Percentiles rank a stretch among this genome's conserved stretches.
Evolutionary conservation across 2,797 vertebrate species (phyloP).

Genomic region (Protonibea diacanthus): DNA sequence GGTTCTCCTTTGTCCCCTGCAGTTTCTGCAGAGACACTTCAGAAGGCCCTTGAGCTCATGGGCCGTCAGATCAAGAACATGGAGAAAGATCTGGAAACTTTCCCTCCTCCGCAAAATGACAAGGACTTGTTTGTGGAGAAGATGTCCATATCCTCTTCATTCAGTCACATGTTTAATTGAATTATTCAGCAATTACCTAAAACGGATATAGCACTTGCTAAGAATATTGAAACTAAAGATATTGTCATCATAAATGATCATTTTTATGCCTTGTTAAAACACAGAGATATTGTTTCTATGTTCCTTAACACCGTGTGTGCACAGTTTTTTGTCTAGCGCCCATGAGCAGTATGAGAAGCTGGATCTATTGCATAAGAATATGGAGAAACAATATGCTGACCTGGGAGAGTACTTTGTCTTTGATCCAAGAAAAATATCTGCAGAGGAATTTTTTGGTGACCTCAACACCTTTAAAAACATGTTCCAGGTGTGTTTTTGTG

Average conservation of each 20-base stretch:
- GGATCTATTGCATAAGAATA: slow-evolving; percentile 89
- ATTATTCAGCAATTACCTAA: neutral
- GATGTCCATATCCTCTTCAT: slow-evolving; percentile 89
- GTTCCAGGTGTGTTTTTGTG: slow-evolving; percentile 86
- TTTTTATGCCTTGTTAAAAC: neutral
- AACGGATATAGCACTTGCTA: neutral
- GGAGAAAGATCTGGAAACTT: slow-evolving; percentile 86
- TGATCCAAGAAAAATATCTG: slow-evolving; percentile 85
- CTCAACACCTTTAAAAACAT: slow-evolving; percentile 91
- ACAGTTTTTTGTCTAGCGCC: slow-evolving; percentile 88
- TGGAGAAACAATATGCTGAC: slow-evolving; percentile 88
- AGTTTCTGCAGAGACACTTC: slow-evolving; percentile 90
- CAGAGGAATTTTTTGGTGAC: slow-evolving; percentile 90
- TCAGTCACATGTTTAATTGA: slow-evolving; percentile 11
- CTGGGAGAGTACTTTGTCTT: slow-evolving; percentile 88
- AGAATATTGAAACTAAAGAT: neutral
- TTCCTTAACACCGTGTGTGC: slow-evolving; percentile 81
- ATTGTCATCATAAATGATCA: neutral
- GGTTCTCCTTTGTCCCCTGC: neutral
- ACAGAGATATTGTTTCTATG: neutral
- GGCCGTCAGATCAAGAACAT: slow-evolving; percentile 86
- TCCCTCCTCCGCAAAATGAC: slow-evolving; percentile 86
- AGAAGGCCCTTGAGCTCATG: slow-evolving; percentile 90
- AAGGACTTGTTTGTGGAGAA: slow-evolving; percentile 88
- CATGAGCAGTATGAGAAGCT: slow-evolving; percentile 89